phyloP scores from a whole-genome alignment of 2,888 invertebrate species.

The Acleris sparsana region DNA sequence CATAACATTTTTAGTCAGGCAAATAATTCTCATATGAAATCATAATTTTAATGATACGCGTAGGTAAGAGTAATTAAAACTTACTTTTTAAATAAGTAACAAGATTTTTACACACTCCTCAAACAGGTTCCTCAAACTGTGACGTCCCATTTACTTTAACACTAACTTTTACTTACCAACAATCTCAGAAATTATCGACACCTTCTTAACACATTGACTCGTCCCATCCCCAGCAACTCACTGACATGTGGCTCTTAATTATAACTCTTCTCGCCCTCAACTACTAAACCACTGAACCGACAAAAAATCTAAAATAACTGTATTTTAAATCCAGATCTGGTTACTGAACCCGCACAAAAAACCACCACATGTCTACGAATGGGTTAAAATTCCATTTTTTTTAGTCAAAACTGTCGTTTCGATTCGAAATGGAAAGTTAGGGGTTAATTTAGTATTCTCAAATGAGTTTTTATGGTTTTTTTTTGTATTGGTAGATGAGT shows the following conservation, averaged over 20 bases:
- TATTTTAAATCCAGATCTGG: constrained; percentile 40
- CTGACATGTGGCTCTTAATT: constrained; percentile 39
- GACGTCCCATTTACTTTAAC: no score
- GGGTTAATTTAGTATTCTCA: constrained; percentile 37
- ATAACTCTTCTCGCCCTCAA: constrained; percentile 38
- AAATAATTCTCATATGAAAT: no score
- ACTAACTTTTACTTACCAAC: not conserved
- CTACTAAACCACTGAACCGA: constrained; percentile 35
- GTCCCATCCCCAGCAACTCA: constrained; percentile 28
- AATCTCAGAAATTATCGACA: not conserved
- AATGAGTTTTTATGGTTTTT: constrained; percentile 35
- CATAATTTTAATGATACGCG: no score
- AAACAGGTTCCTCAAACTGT: no score
- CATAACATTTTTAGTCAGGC: no score
- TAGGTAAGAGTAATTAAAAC: no score
- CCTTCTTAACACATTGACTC: constrained; percentile 3
- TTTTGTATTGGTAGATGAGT: constrained; percentile 38
- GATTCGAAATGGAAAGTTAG: constrained; percentile 40
- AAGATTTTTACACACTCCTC: no score
- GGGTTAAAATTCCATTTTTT: constrained; percentile 39
- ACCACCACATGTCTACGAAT: constrained; percentile 39
- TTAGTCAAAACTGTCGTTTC: constrained; percentile 37
- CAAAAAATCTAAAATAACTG: constrained; percentile 38
- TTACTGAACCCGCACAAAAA: constrained; percentile 38
- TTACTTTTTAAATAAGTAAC: not conserved